Conservation (phyloP, 2,888 invertebrate species). For the Seira musarum region DNA sequence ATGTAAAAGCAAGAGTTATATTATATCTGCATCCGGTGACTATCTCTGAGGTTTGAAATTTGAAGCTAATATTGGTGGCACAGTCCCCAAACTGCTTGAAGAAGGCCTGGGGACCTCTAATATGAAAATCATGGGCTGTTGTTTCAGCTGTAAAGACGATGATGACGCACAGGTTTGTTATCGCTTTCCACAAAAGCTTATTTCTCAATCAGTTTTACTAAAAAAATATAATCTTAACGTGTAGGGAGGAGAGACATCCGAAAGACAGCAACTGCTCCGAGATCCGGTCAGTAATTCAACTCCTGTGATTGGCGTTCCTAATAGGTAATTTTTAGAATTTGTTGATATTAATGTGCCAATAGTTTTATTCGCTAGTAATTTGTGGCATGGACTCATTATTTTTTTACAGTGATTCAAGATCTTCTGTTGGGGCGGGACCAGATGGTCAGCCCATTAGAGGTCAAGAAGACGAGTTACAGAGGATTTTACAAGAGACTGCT, state of each 20-base stretch:
- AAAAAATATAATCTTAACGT: not conserved
- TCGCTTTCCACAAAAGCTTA: too few species aligned
- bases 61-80: too few species aligned
- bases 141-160: constrained; percentile 69
- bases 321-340: constrained; percentile 56
- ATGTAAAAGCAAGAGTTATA: too few species aligned
- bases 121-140: constrained; percentile 68
- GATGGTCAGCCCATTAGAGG: constrained; percentile 63
- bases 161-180: constrained; percentile 66
- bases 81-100: too few species aligned
- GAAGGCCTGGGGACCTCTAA: too few species aligned
- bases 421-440: constrained; percentile 45
- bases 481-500: constrained; percentile 69
- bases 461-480: constrained; percentile 69
- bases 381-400: constrained; percentile 33
- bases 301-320: constrained; percentile 65
- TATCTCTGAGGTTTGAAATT: too few species aligned
- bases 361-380: constrained; percentile 20
- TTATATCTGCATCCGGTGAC: too few species aligned
- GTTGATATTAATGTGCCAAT: not conserved
- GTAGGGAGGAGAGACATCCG: constrained; percentile 60
- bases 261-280: constrained; percentile 62
- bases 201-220: not conserved
- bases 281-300: constrained; percentile 67
- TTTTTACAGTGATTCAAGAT: constrained; percentile 49